These are phyloP conservation scores for Ophioderma brevispina DNA, from an alignment of 35 echinoderm and acorn worm species.

Conservation along the genomic window DNA sequence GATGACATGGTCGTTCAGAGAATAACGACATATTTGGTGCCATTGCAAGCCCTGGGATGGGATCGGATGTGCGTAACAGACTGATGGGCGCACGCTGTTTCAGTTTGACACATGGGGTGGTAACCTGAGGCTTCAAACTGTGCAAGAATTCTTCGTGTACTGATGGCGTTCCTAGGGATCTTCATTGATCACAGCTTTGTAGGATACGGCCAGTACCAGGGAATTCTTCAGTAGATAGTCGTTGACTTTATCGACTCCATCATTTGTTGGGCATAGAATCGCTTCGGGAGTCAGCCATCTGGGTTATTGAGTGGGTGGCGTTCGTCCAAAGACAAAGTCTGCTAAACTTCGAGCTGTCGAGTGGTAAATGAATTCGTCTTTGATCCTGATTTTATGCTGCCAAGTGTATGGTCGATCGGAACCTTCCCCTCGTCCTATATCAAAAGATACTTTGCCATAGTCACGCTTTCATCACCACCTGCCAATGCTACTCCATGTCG, in stretches of 20 bases:
- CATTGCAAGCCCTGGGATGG: conserved; percentile 22
- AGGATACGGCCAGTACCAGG: neutral
- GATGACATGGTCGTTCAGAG: conserved; percentile 9
- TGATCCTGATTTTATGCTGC: neutral
- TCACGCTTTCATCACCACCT: neutral
- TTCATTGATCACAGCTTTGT: neutral
- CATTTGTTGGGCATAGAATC: conserved; percentile 28
- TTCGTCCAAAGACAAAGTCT: too few relatives aligned
- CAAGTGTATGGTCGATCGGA: neutral
- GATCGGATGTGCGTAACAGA: neutral
- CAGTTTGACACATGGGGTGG: neutral
- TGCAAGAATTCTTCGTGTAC: conserved; percentile 39
- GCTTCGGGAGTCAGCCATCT: neutral
- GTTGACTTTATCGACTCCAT: conserved; percentile 2
- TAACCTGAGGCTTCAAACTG: neutral
- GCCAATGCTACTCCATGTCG: conserved; percentile 8
- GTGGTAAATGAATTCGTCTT: neutral
- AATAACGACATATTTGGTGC: neutral
- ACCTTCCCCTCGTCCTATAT: conserved; percentile 3
- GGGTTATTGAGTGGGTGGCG: too few relatives aligned
- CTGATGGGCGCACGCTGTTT: too few relatives aligned
- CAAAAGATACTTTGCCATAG: neutral
- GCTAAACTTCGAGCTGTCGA: too few relatives aligned
- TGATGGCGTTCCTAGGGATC: neutral
- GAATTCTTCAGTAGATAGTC: neutral